Evolutionary conservation across 1,140 invertebrate species (phyloP).

Genomic region (Drosophila teissieri): DNA sequence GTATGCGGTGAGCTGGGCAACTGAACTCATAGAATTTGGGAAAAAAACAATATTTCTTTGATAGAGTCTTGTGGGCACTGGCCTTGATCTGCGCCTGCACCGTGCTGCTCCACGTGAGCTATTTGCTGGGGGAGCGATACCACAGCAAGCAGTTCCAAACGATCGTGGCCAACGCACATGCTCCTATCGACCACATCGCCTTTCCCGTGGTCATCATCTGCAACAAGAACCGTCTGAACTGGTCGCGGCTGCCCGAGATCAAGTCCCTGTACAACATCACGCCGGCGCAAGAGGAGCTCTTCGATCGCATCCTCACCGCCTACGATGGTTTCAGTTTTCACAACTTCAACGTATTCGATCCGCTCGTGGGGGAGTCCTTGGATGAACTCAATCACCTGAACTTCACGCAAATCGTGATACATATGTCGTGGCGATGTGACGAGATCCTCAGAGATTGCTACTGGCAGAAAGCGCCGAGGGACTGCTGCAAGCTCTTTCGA

Average conservation of each 20-base stretch:
- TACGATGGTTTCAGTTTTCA: conserved; percentile 56
- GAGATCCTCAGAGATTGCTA: conserved; percentile 53
- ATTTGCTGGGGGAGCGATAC: conserved; percentile 52
- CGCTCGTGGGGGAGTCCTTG: conserved; percentile 14
- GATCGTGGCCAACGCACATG: conserved; percentile 47
- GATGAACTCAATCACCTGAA: conserved; percentile 63
- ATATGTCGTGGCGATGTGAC: conserved; percentile 73
- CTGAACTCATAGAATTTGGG: too few species aligned
- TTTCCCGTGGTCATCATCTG: conserved; percentile 76
- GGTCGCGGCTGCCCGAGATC: conserved; percentile 58
- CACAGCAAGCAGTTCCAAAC: conserved; percentile 64
- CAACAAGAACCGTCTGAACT: conserved; percentile 77
- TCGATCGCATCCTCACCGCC: conserved; percentile 50
- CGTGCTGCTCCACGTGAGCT: conserved; percentile 56
- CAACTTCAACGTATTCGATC: conserved; percentile 52
- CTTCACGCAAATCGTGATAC: conserved; percentile 58
- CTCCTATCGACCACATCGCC: conserved; percentile 59
- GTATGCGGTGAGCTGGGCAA: conserved; percentile 55
- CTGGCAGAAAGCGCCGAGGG: conserved; percentile 38
- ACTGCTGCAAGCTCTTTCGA: conserved; percentile 69
- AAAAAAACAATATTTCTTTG: neutral
- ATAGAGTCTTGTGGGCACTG: conserved; percentile 49
- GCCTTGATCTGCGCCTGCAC: conserved; percentile 37
- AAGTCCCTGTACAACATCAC: conserved; percentile 41
- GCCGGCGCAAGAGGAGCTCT: conserved; percentile 13